Percentiles rank a stretch among this genome's conserved stretches.
phyloP scores from a whole-genome alignment of 2,113 vertebrate species.

The Bubalus kerabau region DNA sequence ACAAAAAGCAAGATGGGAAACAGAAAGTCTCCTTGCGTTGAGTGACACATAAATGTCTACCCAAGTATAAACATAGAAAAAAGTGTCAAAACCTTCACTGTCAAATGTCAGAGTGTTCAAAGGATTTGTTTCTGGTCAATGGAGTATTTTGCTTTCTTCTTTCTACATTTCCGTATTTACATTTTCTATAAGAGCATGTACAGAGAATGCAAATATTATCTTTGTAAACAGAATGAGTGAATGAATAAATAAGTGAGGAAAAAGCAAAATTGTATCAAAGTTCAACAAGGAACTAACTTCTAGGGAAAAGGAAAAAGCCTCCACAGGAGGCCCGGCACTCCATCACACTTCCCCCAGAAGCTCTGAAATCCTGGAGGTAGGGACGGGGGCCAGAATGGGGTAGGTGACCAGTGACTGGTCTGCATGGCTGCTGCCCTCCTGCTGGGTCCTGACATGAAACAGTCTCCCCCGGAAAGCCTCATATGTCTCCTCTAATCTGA shows the following conservation, averaged over 20 bases:
- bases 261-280: not conserved
- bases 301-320: not conserved
- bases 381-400: fast-evolving
- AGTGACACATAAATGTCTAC: not conserved
- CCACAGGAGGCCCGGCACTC: fast-evolving
- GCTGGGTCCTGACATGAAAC: no score
- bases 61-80: not conserved
- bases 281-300: not conserved
- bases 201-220: not conserved
- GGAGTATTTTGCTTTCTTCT: not conserved
- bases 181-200: not conserved
- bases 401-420: fast-evolving
- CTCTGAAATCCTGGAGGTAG: fast-evolving
- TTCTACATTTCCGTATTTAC: not conserved
- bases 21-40: not conserved
- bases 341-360: not conserved
- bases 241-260: not conserved
- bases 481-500: not conserved
- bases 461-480: not conserved
- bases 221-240: not conserved
- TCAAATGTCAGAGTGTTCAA: not conserved
- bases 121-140: not conserved
- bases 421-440: not conserved
- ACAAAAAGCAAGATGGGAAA: not conserved
- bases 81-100: not conserved